These are phyloP conservation scores for Drosophila bocqueti DNA, from an alignment of 1,140 invertebrate genomes.

Conservation along the genomic window DNA sequence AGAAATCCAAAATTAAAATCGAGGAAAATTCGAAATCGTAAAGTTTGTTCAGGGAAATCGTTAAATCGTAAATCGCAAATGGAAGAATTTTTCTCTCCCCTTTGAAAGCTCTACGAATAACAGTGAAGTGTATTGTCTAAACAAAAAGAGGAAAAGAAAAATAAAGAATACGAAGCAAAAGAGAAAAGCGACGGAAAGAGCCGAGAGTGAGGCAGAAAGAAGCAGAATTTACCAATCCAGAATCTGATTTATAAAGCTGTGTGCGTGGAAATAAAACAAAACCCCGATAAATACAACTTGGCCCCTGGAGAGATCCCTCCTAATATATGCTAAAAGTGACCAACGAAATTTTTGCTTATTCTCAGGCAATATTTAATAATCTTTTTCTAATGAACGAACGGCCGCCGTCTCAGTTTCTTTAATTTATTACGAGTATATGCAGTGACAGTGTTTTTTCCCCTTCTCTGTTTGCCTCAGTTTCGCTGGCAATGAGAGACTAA, in stretches of 20 bases:
- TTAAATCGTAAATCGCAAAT: constrained; percentile 16
- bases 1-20: constrained; percentile 15
- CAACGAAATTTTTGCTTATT: constrained; percentile 13
- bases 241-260: constrained; percentile 29
- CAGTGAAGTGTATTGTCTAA: constrained; percentile 45
- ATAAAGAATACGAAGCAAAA: neutral
- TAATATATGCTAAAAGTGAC: constrained; percentile 27
- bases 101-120: constrained; percentile 13
- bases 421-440: constrained; percentile 62
- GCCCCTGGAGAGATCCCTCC: constrained; percentile 4
- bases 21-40: constrained; percentile 16
- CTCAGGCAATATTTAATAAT: constrained; percentile 22
- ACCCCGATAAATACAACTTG: constrained; percentile 1
- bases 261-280: constrained; percentile 30
- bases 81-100: constrained; percentile 38
- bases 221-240: constrained; percentile 66
- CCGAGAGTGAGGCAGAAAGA: constrained; percentile 38
- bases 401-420: constrained; percentile 27
- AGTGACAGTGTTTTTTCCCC: constrained; percentile 66
- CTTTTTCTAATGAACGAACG: constrained; percentile 36
- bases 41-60: constrained; percentile 17
- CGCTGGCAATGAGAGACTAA: constrained; percentile 32
- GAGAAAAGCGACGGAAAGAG: constrained; percentile 47
- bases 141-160: neutral
- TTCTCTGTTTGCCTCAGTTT: constrained; percentile 35